Percentiles rank a stretch among this genome's conserved stretches.
These are phyloP conservation scores for Andrena minutula DNA, from an alignment of 2,888 invertebrate genomes.

Conservation along the genomic window DNA sequence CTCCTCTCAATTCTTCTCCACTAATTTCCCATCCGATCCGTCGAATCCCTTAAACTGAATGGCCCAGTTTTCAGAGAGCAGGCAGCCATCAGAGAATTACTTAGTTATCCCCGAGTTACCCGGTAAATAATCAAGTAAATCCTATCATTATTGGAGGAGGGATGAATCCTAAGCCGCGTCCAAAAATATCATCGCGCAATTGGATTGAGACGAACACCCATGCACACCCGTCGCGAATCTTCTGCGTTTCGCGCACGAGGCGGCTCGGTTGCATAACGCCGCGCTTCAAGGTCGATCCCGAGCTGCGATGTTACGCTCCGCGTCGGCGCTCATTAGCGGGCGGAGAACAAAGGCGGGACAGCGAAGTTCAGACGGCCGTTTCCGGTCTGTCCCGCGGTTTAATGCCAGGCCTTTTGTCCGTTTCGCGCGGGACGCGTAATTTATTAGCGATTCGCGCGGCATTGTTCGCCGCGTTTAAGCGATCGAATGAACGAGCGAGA, in stretches of 20 bases:
- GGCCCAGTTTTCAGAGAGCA: too few species aligned
- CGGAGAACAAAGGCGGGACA: constrained; percentile 63
- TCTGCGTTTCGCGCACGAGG: constrained; percentile 49
- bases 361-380: constrained; percentile 52
- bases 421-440: constrained; percentile 52
- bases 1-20: neutral
- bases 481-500: constrained; percentile 20
- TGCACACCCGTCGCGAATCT: constrained; percentile 24
- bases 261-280: constrained; percentile 56
- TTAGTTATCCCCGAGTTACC: neutral
- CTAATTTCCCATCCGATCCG: neutral
- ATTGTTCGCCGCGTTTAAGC: constrained; percentile 42
- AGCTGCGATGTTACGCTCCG: constrained; percentile 66
- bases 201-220: constrained; percentile 41
- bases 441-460: constrained; percentile 47
- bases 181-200: constrained; percentile 31
- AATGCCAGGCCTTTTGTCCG: constrained; percentile 49
- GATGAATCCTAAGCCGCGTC: constrained; percentile 45
- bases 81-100: too few species aligned
- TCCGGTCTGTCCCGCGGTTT: constrained; percentile 49
- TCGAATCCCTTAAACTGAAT: neutral
- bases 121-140: constrained; percentile 37
- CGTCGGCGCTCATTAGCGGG: constrained; percentile 59
- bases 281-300: constrained; percentile 56
- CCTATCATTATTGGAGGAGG: constrained; percentile 24